Evolutionary conservation across 2,888 invertebrate species (phyloP), one percentile per base, ranked within the genome.

Genomic region (Malacosoma neustria): DNA sequence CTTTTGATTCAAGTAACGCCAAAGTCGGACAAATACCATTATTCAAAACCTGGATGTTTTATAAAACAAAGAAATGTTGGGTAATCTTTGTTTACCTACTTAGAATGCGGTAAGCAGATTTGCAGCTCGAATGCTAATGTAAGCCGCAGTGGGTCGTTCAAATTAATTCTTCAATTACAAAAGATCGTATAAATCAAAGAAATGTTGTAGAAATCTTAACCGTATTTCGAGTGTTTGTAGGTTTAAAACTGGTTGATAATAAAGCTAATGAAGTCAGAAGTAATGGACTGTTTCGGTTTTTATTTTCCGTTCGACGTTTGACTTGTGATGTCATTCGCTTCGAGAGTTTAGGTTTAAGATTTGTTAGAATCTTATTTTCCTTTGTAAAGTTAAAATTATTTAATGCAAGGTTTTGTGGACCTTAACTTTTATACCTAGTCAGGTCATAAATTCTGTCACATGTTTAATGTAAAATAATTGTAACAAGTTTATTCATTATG

Each of bases 91-190:
- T 37, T 29, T 72, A 64, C 72, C 67, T 68, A 59, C 59, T 56
- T 57, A 61, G 61, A 65, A 69, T 71, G 67, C 67, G 64, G 61
- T 71, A 73, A 74, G 68, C 62, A 64, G 79, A 72, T 72, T 81
- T 68, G 55, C 54, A 57, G 48, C 47, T 47, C 59, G 54, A 69
- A 70, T 72, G 68, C 66, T 72, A 77, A 80, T 77, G 68, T 66
- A 50, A 51, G 52, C 57, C 55, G 45, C 54, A 48, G 43, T 53
- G 48, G 45, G 41, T 55, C 57, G 22, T 53, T 54, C 49, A 64
- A 72, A 72, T 70, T 67, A 68, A 69, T 54, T 46, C 54, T 59
- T 60, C 38, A 29, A 30, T 35, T 13, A 39, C 32, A 37, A 42
- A 41, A 35, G 38, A 39, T 30, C 36, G 37, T 37, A 32, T 14